Percentiles rank a stretch among this genome's conserved stretches.
phyloP scores from a whole-genome alignment of 2,113 vertebrate genomes.

The Acanthisitta chloris region DNA sequence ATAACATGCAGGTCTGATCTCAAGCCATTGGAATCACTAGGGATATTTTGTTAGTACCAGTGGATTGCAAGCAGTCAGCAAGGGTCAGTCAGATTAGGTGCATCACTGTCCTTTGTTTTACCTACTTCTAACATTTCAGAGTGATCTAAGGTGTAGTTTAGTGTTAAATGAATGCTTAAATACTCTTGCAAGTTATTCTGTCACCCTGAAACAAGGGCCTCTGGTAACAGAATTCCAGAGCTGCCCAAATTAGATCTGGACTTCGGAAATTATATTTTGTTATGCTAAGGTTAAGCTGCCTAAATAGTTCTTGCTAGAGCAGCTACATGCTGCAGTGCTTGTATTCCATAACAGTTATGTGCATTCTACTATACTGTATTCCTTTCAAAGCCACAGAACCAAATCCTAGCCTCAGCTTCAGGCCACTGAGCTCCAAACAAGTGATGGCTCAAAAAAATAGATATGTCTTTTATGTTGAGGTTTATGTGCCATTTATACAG shows the following conservation, averaged over 20 bases:
- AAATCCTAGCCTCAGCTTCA: background rate
- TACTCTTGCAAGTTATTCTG: background rate
- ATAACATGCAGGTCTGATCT: background rate
- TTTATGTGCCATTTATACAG: background rate
- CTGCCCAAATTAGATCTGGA: background rate
- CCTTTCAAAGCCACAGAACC: background rate
- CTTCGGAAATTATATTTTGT: background rate
- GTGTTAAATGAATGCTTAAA: background rate
- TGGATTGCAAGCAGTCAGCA: background rate
- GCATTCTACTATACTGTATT: background rate
- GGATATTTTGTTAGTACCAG: background rate
- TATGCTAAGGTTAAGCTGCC: background rate
- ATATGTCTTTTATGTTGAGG: background rate
- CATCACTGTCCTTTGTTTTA: background rate
- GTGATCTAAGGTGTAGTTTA: background rate
- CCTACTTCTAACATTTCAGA: background rate
- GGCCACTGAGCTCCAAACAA: background rate
- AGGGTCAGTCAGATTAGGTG: background rate
- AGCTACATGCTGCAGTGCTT: background rate
- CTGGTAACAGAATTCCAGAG: background rate
- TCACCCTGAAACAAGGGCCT: background rate
- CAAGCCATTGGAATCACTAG: background rate
- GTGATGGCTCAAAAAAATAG: background rate
- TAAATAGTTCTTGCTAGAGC: background rate
- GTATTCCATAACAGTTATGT: background rate